Base-by-base conservation (phyloP, 2,797 vertebrate genomes). In the Craterocephalus amniculus region DNA sequence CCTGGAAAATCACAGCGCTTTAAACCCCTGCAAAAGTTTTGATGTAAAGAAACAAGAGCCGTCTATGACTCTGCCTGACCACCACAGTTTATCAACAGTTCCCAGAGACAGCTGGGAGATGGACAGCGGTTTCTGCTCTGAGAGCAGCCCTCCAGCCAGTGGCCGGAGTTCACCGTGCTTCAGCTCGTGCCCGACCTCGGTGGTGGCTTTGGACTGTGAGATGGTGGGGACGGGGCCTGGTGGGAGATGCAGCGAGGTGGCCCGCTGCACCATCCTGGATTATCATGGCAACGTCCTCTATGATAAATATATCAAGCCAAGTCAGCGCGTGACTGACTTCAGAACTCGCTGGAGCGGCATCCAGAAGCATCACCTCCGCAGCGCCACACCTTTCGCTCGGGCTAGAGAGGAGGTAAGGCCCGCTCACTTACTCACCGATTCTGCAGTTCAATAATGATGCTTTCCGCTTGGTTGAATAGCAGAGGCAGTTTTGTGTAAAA, bases 161-260 rank as follows among this genome's bases (percentile, higher is more conserved):
- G 93, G 93, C 6, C 87, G 94, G 6, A 88, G 84, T 22, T 91
- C 90, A 0, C 91, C 94, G 5, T 87, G 63, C n/a, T 74, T 82
- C n/a, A 43, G 66, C 69, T 14, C 64, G 0, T 67, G 75, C 52
- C 26, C 83, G 5, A 0, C 56, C 34, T 40, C 93, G 55, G 66
- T 94, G 0, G 96, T 99, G 83, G 95, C 97, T 1, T 63, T 99
- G 9, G 97, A 99, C 93, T 99, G 98, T 20, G 97, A 99, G 91
- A 99, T 99, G 98, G 97, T 99, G 51, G 98, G 98, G 67, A 98
- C 97, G 0, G 98, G 98, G 0, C 96, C 95, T 0, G 79, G 88
- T 0, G 97, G 96, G 4, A 85, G 83, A 52, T 89, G 84, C 72
- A 97, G 94, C 0, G 97, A 97, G 90, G 79, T 99, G 81, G 98